Evolutionary conservation across 1,140 invertebrate species (phyloP).

Genomic region (Leptonema lineaticorne): DNA sequence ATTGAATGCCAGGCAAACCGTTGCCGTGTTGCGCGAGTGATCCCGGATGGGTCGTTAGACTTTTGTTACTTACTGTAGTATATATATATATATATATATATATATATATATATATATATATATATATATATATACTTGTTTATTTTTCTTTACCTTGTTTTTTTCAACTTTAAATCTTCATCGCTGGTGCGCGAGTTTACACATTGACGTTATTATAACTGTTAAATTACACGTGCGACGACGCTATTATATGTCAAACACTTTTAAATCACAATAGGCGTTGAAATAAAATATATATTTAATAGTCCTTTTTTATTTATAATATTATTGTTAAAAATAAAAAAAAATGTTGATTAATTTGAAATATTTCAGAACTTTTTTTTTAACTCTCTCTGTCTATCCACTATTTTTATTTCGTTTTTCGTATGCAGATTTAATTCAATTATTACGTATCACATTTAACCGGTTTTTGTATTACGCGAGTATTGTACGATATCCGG

Average conservation of each 20-base stretch:
- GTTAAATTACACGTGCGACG: slow-evolving; percentile 12
- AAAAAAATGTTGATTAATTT: not conserved
- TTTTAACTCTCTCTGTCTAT: not conserved
- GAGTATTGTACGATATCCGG: slow-evolving; percentile 1
- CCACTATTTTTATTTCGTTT: no score
- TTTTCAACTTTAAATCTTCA: not conserved
- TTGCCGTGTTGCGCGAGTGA: slow-evolving; percentile 10
- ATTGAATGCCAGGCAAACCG: slow-evolving; percentile 33
- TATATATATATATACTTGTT: not conserved
- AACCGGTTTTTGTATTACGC: not conserved
- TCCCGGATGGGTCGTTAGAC: slow-evolving; percentile 18
- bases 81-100: not conserved
- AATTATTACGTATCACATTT: not conserved
- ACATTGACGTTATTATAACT: slow-evolving; percentile 11
- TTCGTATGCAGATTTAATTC: not conserved
- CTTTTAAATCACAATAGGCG: not conserved
- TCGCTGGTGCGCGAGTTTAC: no score
- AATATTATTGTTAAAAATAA: not conserved
- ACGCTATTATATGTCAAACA: not conserved
- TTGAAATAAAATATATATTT: not conserved
- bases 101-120: no score
- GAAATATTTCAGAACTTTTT: not conserved
- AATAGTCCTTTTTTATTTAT: not conserved
- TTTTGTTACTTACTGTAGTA: not conserved
- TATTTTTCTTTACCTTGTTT: not conserved